phyloP scores from a whole-genome alignment of 2,113 vertebrate species.

The Myodes glareolus region DNA sequence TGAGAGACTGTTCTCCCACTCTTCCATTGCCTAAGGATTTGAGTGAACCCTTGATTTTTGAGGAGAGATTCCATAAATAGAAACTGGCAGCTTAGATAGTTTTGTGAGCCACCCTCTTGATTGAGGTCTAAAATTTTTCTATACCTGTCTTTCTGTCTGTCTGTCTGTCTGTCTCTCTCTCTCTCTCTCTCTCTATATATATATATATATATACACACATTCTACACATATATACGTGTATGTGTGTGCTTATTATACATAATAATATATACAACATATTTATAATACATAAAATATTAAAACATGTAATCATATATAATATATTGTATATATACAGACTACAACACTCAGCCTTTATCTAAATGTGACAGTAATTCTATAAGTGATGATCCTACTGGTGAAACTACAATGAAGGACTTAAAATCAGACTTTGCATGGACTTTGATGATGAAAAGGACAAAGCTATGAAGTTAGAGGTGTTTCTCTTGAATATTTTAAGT shows the following conservation, averaged over 20 bases:
- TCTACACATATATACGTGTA: neutral
- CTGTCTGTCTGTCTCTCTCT: neutral
- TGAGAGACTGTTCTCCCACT: too few species aligned
- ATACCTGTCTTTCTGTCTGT: neutral
- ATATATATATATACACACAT: neutral
- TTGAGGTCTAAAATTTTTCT: neutral
- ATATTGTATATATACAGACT: too few species aligned
- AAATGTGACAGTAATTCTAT: neutral
- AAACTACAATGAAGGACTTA: neutral
- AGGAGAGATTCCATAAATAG: neutral
- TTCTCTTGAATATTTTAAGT: neutral
- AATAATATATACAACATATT: too few species aligned
- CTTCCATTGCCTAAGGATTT: neutral
- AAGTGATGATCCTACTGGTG: neutral
- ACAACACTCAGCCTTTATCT: neutral
- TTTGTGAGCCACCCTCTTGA: neutral
- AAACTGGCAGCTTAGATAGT: neutral
- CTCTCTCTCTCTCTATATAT: neutral
- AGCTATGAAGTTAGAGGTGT: neutral
- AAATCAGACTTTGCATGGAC: neutral
- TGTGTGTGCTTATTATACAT: too few species aligned
- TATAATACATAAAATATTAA: too few species aligned
- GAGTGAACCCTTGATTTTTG: neutral
- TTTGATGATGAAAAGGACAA: neutral
- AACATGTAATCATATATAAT: too few species aligned